Conservation (phyloP, 2,113 vertebrate species). For the Silurus glanis region DNA sequence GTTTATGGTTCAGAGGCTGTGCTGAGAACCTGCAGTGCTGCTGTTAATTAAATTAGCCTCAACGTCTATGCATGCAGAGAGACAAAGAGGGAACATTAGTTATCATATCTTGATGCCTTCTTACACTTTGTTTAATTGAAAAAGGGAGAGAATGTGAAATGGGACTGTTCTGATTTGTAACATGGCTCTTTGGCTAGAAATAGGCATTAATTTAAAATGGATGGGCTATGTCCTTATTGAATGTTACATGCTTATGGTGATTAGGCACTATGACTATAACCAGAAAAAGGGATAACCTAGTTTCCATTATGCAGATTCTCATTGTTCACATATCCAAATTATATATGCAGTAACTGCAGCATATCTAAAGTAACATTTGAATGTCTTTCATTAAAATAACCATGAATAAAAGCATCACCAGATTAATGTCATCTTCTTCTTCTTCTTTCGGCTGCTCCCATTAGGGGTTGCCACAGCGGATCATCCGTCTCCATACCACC, state of each 20-base stretch:
- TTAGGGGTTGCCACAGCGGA: too few relatives aligned
- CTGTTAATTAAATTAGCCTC: slow-evolving; percentile 56
- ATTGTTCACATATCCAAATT: neutral
- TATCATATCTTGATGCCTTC: slow-evolving; percentile 45
- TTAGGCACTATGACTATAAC: neutral
- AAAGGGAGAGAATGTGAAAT: slow-evolving; percentile 22
- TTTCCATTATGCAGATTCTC: neutral
- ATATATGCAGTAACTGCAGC: neutral
- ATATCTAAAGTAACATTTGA: neutral
- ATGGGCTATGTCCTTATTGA: neutral
- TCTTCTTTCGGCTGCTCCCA: too few relatives aligned
- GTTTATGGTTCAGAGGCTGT: slow-evolving; percentile 37
- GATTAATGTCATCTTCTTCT: too few relatives aligned
- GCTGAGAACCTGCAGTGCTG: slow-evolving; percentile 39
- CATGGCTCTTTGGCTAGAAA: neutral
- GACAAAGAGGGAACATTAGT: slow-evolving; percentile 47
- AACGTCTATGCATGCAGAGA: slow-evolving; percentile 43
- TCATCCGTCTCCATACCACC: too few relatives aligned
- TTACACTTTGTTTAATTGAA: slow-evolving; percentile 31
- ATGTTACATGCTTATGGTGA: neutral
- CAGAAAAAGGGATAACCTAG: neutral
- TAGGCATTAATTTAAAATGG: neutral
- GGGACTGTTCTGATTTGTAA: slow-evolving; percentile 30
- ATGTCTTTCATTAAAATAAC: neutral
- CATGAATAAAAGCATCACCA: neutral